Evolutionary conservation across 2,113 vertebrate genomes (phyloP).

Genomic region (Petrocephalus zakoni): DNA sequence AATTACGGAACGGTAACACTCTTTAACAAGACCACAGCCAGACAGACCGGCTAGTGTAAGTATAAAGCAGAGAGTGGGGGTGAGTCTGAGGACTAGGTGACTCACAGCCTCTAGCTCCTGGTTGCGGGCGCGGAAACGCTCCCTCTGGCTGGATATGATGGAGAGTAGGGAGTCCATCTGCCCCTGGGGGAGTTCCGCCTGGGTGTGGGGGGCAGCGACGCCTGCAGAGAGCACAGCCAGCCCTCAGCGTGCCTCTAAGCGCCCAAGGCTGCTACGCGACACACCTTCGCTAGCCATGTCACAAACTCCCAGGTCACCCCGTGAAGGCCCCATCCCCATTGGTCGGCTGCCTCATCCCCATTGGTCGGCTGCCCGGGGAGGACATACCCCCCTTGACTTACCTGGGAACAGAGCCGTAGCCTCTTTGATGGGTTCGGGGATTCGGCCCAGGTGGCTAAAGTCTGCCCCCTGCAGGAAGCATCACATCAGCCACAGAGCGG

Average conservation of each 20-base stretch:
- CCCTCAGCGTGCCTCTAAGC: too few species aligned
- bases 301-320: not conserved
- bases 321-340: not conserved
- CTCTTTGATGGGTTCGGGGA: conserved; percentile 89
- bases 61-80: not conserved
- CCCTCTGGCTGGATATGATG: conserved; percentile 96
- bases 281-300: not conserved
- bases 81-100: not conserved
- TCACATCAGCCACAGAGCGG: not conserved
- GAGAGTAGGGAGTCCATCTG: conserved; percentile 92
- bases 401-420: conserved; percentile 81
- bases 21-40: not conserved
- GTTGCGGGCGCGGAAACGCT: conserved; percentile 87
- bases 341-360: not conserved
- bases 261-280: not conserved
- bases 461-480: conserved; percentile 55
- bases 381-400: conserved; percentile 36
- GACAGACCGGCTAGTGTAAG: not conserved
- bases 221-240: conserved; percentile 32
- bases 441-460: conserved; percentile 60
- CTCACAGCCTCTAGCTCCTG: conserved; percentile 89
- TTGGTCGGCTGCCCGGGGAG: not conserved
- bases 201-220: conserved; percentile 31
- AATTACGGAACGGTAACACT: not conserved
- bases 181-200: conserved; percentile 72